Conservation (phyloP, 2,888 invertebrate species). For the Drosophila neonasuta region DNA sequence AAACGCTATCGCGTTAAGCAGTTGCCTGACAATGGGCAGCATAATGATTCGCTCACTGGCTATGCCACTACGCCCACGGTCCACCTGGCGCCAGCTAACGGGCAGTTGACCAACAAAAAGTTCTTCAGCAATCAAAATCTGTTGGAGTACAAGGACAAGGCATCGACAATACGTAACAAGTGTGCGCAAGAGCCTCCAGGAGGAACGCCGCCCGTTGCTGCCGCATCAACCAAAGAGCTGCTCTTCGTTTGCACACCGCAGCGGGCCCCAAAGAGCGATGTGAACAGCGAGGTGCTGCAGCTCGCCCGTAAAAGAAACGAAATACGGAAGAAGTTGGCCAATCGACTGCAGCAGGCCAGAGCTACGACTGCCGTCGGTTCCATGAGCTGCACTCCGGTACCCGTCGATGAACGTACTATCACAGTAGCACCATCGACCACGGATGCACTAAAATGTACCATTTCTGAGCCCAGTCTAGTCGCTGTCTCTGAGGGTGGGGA, state of each 20-base stretch:
- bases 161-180: slow-evolving; percentile 1
- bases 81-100: slow-evolving; percentile 72
- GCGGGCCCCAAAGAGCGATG: slow-evolving; percentile 72
- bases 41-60: slow-evolving; percentile 74
- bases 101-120: slow-evolving; percentile 78
- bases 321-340: slow-evolving; percentile 75
- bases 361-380: slow-evolving; percentile 26
- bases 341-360: slow-evolving; percentile 56
- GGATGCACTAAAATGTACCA: slow-evolving; percentile 79
- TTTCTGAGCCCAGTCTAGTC: slow-evolving; percentile 81
- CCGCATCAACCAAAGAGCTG: slow-evolving; percentile 78
- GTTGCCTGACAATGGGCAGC: slow-evolving; percentile 42
- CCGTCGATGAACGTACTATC: neutral
- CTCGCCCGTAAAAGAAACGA: slow-evolving; percentile 78
- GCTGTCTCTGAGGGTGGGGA: slow-evolving; percentile 79
- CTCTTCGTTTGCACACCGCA: slow-evolving; percentile 81
- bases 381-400: neutral
- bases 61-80: slow-evolving; percentile 80
- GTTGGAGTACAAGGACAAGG: slow-evolving; percentile 76
- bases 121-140: slow-evolving; percentile 81
- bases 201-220: slow-evolving; percentile 38
- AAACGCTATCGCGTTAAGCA: slow-evolving; percentile 75
- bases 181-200: slow-evolving; percentile 41
- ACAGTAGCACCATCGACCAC: slow-evolving; percentile 29
- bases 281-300: slow-evolving; percentile 70